Base-by-base conservation (phyloP, 2,797 vertebrate genomes). In the Eospalax fontanierii region DNA sequence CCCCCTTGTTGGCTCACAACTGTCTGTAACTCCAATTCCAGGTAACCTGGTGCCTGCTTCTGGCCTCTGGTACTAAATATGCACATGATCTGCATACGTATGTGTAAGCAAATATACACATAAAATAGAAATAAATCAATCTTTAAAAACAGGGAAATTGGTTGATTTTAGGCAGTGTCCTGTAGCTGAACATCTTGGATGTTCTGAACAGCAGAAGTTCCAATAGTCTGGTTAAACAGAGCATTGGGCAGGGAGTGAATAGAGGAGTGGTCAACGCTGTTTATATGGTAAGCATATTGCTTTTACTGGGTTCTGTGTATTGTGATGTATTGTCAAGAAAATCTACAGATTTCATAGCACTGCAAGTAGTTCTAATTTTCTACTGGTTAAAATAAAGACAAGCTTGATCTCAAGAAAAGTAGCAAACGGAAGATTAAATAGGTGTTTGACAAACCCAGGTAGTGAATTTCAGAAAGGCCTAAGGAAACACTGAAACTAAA, bases 231-330 rank as follows among this genome's bases (percentile, higher is more conserved):
- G 35, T 70, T 74, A 38, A 40, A n/a, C 68, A 40, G 18, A 78
- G 15, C 65, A 79, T 35, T 75, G 12, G 18, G 66, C 85, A 59
- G 9, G 24, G 14, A 35, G 19, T 38, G 28, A 81, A 18, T 19
- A 80, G 19, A 68, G 10, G 38, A 35, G 8, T 75, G 30, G 28
- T 38, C 54, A 70, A 76, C 81, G 16, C 19, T 93, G 0, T 89
- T 26, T 90, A 43, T 90, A 40, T 78, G 28, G 30, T 90, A 88
- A 90, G 12, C n/a, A 33, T 35, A 40, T 40, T 84, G 16, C 65
- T 79, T 97, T 46, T 70, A 40, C 63, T 90, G 54, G 24, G 89
- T 79, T 90, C 1, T 85, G 11, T 81, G 80, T 90, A 57, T 38
- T 84, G 40, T 28, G 66, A 6, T 8, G 12, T 71, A 80, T 70